Evolutionary conservation across 2,888 invertebrate genomes (phyloP), one percentile per base, ranked within the genome.

Genomic region (Coremacera marginata): DNA sequence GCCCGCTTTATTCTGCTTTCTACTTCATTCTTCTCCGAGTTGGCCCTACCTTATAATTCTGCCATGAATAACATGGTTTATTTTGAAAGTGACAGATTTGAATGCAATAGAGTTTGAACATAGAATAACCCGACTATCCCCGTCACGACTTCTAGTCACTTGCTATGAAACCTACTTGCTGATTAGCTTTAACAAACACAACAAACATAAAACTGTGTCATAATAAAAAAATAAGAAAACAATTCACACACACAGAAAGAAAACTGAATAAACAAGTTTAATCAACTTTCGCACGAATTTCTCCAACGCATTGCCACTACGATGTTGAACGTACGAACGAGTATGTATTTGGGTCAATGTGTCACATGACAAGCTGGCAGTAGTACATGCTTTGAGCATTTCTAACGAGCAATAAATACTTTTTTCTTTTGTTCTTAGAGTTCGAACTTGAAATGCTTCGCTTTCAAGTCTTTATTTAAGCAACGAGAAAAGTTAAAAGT

Each of bases 371-470:
- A 34, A 31, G 34, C 63, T 63, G 44, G 34, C 63, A 9, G 63
- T 34, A 9, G 63, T 34, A 19, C 63, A 67, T 67, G 67, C 67
- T 67, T 22, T 44, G 37, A n/a, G 49, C 44, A 67, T 67, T 67
- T 67, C 67, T 67, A 67, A 67, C 67, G 25, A 67, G 67, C 22
- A 27, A 67, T 44, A 19, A 67, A 77, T 76, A 78, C 79, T 80
- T 78, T 79, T 37, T 51, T 37, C 51, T 22, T 8, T 31, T 8
- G 55, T 52, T 31, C 67, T 44, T 44, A 3, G 11, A 44, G 11
- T 44, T 44, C 14, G 44, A 44, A 44, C 44, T 14, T 44, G 44
- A 37, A 37, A 37, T n/a, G 37, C 37, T 5, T 7, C 4, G 4
- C 37, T 7, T 37, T 37, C 1, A 37, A 37, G 37, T 37, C 8